These are phyloP conservation scores for Glaucopsyche alexis DNA, from an alignment of 2,888 invertebrate species.

Conservation along the genomic window DNA sequence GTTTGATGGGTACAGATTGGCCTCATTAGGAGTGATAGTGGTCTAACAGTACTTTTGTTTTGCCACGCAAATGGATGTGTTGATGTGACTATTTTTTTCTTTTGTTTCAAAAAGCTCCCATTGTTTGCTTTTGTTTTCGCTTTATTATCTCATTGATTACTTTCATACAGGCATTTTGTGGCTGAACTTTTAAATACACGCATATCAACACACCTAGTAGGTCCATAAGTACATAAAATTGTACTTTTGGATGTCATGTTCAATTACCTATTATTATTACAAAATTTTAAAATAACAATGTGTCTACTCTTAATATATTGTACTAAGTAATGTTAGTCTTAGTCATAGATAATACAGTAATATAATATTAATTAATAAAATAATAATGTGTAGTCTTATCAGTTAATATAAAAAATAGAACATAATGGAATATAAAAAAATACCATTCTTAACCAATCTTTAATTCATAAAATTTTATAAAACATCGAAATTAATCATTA, in stretches of 20 bases:
- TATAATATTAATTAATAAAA: too few relatives aligned
- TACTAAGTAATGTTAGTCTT: too few relatives aligned
- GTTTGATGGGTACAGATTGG: slow-evolving; percentile 72
- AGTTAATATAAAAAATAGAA: too few relatives aligned
- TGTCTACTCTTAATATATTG: too few relatives aligned
- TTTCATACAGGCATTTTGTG: not conserved
- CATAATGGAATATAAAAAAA: too few relatives aligned
- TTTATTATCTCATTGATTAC: slow-evolving; percentile 13
- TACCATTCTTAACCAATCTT: not conserved
- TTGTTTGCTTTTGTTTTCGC: slow-evolving; percentile 21
- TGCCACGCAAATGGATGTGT: slow-evolving; percentile 28
- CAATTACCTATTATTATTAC: too few relatives aligned
- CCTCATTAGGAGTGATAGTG: slow-evolving; percentile 76
- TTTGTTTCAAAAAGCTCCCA: slow-evolving; percentile 25
- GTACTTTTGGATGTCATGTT: too few relatives aligned
- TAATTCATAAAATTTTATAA: not conserved
- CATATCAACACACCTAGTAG: not conserved
- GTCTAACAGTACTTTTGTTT: slow-evolving; percentile 69
- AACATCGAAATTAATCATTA: not conserved
- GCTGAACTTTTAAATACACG: not conserved
- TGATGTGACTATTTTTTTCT: slow-evolving; percentile 29
- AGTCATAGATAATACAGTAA: too few relatives aligned
- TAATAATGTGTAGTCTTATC: too few relatives aligned
- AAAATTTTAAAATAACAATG: too few relatives aligned
- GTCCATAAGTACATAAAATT: too few relatives aligned